Base-by-base conservation (phyloP, 2,113 vertebrate genomes). In the Collichthys lucidus region DNA sequence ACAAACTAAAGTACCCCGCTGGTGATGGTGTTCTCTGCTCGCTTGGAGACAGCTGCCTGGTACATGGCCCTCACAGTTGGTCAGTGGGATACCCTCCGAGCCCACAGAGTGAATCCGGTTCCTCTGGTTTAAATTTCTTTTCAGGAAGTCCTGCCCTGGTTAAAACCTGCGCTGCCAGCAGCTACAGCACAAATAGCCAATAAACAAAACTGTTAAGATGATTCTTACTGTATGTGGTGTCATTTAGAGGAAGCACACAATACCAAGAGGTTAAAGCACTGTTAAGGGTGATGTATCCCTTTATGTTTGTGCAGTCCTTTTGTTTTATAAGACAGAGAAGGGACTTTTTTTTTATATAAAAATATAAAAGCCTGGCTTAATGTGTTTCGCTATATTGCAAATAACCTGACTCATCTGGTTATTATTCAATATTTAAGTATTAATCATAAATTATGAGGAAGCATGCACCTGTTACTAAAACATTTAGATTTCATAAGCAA, bases 1-100 rank as follows among this genome's bases (percentile, higher is more conserved):
- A 85, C 46, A 82, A 68, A 62, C 24, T 61, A 46, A 76, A 77
- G 70, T 91, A 99, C 98, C 46, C 92, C 88, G 79, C 92, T 90
- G 73, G 94, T 94, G 92, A 95, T 90, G 86, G 72, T 93, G 88
- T 74, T 92, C 77, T 92, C 92, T 68, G 93, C 94, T 74, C 47
- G 94, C 86, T 92, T 93, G 60, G 96, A 95, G 74, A 95, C 95
- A 81, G 97, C 96, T 85, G 96, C 95, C 90, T 98, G 97, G 91
- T 98, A 97, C 93, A 95, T 94, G 16, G 96, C 96, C 96, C 96
- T 97, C 92, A 56, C 95, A 90, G 84, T 97, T 96, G 88, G 94
- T 96, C 80, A 96, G 89, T 73, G 96, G 94, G 84, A 96, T 86
- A 68, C 91, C 86, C 75, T 96, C 94, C 62, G 95, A 95, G 88